Conservation (phyloP, 2,888 invertebrate species). For the Lepidocyrtoides sp. region DNA sequence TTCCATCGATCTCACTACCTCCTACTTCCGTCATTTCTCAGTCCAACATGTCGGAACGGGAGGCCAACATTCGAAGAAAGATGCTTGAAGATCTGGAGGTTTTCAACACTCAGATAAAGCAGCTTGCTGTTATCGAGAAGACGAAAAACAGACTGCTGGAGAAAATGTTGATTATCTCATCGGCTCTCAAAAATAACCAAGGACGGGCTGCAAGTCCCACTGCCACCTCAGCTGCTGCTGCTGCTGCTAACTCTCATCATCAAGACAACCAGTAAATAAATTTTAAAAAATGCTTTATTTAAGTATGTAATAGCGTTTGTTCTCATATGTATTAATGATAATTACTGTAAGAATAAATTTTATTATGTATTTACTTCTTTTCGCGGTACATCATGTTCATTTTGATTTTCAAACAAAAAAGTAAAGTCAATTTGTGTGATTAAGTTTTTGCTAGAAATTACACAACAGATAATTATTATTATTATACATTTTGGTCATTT, state of each 20-base stretch:
- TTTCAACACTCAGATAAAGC: conserved; percentile 81
- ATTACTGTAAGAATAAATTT: not conserved
- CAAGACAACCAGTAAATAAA: conserved; percentile 75
- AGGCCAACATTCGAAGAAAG: conserved; percentile 81
- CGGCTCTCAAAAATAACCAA: conserved; percentile 77
- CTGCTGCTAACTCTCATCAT: conserved; percentile 68
- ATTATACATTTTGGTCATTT: conserved; percentile 9
- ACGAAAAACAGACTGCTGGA: conserved; percentile 80
- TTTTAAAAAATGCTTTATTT: conserved; percentile 17
- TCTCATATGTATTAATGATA: conserved; percentile 66
- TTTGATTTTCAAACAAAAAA: conserved; percentile 43
- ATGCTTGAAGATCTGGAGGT: conserved; percentile 82
- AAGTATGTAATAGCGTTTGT: conserved; percentile 12
- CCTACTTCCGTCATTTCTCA: conserved; percentile 70
- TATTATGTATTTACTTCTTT: conserved; percentile 63
- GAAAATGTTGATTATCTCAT: conserved; percentile 80
- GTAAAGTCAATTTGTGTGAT: conserved; percentile 37
- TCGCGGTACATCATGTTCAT: conserved; percentile 26
- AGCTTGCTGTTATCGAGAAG: conserved; percentile 81
- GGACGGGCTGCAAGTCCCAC: conserved; percentile 67
- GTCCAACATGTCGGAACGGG: conserved; percentile 73
- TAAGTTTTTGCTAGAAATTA: conserved; percentile 54
- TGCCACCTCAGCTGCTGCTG: conserved; percentile 73
- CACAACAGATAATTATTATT: not conserved
- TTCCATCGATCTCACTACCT: conserved; percentile 80